Conservation (phyloP, 2,888 invertebrate species). For the Brenthis daphne region DNA sequence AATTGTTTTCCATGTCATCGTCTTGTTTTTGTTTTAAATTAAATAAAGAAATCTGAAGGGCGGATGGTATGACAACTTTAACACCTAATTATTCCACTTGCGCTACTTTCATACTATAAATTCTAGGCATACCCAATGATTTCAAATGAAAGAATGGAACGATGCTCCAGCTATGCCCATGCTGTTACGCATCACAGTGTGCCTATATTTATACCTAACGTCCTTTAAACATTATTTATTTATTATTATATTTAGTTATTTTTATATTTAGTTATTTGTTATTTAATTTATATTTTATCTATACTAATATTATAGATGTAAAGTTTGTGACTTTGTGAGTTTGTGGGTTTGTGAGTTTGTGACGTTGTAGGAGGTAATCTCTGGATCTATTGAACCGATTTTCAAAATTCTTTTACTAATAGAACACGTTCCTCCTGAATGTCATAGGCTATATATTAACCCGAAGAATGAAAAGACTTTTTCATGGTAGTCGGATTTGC, state of each 20-base stretch:
- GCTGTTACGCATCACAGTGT: background rate
- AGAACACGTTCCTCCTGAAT: no score
- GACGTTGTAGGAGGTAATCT: no score
- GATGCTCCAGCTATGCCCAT: constrained; percentile 4
- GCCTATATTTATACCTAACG: background rate
- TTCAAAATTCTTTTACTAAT: no score
- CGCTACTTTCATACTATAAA: background rate
- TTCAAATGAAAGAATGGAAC: background rate
- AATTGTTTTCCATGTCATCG: no score
- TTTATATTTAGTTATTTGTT: background rate
- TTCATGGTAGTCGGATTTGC: no score
- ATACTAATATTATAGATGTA: no score
- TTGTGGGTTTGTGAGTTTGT: no score
- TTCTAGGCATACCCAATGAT: background rate
- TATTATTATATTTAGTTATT: no score
- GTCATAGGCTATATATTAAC: no score
- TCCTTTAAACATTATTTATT: background rate
- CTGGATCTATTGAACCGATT: no score
- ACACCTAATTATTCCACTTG: background rate
- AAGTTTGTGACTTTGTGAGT: no score
- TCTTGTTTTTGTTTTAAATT: background rate
- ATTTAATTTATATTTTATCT: background rate
- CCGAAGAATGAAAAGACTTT: no score
- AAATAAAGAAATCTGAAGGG: background rate
- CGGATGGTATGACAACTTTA: background rate